Percentiles rank a stretch among this genome's conserved stretches.
phyloP scores from a whole-genome alignment of 2,888 invertebrate genomes.

The Drosophila helvetica region DNA sequence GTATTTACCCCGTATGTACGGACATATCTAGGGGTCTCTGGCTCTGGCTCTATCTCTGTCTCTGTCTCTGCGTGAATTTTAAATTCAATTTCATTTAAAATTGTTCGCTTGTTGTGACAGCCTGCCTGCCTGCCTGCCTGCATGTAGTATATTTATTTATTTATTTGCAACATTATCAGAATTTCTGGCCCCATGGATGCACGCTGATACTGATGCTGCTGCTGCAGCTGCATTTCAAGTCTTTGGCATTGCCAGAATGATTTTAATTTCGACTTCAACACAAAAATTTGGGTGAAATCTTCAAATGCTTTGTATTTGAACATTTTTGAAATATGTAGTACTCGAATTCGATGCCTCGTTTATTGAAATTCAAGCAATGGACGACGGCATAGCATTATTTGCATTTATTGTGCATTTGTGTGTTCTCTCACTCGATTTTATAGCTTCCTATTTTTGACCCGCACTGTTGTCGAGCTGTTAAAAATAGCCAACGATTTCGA shows the following conservation, averaged over 20 bases:
- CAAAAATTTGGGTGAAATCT: conserved; percentile 29
- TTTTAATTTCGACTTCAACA: background rate
- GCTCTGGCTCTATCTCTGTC: background rate
- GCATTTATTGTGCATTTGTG: conserved; percentile 62
- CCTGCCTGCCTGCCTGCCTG: background rate
- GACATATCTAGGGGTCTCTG: conserved; percentile 35
- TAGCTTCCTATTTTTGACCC: conserved; percentile 62
- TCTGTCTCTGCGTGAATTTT: conserved; percentile 27
- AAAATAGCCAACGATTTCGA: conserved; percentile 43
- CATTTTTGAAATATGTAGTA: conserved; percentile 30
- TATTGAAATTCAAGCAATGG: conserved; percentile 56
- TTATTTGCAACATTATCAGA: background rate
- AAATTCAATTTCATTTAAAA: conserved; percentile 12
- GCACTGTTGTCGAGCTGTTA: conserved; percentile 35
- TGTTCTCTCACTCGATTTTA: conserved; percentile 34
- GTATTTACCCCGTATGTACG: background rate
- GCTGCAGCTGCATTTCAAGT: background rate
- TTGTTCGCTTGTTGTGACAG: background rate
- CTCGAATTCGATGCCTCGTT: conserved; percentile 8
- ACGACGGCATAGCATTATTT: conserved; percentile 45
- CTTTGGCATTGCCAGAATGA: background rate
- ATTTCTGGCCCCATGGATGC: background rate
- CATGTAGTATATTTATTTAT: background rate
- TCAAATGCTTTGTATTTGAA: conserved; percentile 19
- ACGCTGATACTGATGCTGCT: too few species aligned